phyloP scores from a whole-genome alignment of 2,888 invertebrate species.

The Mesorhabditis sp. region DNA sequence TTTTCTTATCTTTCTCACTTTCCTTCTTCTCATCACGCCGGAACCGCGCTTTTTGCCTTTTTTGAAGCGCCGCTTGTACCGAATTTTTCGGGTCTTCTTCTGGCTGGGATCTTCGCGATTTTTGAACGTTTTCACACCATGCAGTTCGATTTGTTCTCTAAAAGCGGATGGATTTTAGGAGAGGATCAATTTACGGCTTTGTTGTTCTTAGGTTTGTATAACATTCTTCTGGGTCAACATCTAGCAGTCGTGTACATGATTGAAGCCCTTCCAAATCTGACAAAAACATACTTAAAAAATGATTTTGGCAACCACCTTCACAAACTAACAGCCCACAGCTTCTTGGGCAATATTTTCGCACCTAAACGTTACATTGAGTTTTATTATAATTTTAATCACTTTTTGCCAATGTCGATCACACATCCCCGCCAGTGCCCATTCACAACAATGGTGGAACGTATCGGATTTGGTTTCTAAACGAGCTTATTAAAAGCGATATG shows the following conservation, averaged over 20 bases:
- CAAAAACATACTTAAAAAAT: slow-evolving; percentile 5
- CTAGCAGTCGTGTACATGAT: slow-evolving; percentile 23
- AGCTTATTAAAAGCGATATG: not conserved
- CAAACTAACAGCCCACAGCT: slow-evolving; percentile 28
- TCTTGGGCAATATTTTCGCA: slow-evolving; percentile 21
- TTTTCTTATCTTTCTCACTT: no score
- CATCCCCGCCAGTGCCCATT: slow-evolving; percentile 33
- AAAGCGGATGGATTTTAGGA: not conserved
- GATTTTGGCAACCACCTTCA: slow-evolving; percentile 20
- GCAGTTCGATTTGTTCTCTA: not conserved
- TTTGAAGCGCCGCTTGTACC: no score
- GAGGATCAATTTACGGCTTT: no score
- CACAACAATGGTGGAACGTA: slow-evolving; percentile 22
- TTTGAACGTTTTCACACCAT: slow-evolving; percentile 1
- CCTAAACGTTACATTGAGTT: not conserved
- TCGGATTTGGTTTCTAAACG: not conserved
- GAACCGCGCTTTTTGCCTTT: no score
- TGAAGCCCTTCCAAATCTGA: slow-evolving; percentile 26
- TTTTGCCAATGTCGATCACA: slow-evolving; percentile 32
- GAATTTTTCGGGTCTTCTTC: not conserved
- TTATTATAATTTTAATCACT: slow-evolving; percentile 6
- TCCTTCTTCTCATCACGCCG: no score
- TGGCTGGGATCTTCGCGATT: not conserved
- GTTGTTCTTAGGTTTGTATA: slow-evolving; percentile 12
- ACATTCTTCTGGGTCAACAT: slow-evolving; percentile 31